Evolutionary conservation across 2,888 invertebrate species (phyloP).

Genomic region (Apamea sordens): DNA sequence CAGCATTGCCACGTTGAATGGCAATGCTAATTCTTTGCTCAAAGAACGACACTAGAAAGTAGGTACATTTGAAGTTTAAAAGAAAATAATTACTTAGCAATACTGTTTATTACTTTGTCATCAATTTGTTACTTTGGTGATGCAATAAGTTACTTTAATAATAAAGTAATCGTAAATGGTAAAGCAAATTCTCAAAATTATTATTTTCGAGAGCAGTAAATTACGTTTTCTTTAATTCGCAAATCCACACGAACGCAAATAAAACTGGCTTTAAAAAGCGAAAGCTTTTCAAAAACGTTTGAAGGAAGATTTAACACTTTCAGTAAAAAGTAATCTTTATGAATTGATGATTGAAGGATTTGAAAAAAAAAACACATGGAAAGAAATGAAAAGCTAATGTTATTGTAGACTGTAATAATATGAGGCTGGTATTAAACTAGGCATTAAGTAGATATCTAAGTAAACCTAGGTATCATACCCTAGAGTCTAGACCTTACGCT

Average conservation of each 20-base stretch:
- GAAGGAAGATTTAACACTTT: slow-evolving; percentile 7
- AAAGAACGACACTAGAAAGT: not conserved
- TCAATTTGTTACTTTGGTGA: not conserved
- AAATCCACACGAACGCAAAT: slow-evolving; percentile 28
- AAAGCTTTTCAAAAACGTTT: slow-evolving; percentile 17
- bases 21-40: not conserved
- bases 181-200: slow-evolving; percentile 17
- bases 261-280: slow-evolving; percentile 18
- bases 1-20: too few relatives aligned
- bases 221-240: slow-evolving; percentile 26
- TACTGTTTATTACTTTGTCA: not conserved
- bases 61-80: not conserved
- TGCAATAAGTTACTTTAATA: slow-evolving; percentile 1
- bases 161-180: slow-evolving; percentile 9
- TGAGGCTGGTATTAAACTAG: not conserved
- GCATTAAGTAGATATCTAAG: not conserved
- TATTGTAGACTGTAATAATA: not conserved
- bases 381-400: not conserved
- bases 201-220: slow-evolving; percentile 24
- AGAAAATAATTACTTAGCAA: not conserved
- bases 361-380: not conserved
- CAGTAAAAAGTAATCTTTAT: slow-evolving; percentile 1
- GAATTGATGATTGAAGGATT: too few relatives aligned
- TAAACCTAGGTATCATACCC: too few relatives aligned
- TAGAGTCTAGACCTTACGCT: not conserved